A percentile compares a stretch with the other conserved stretches of the same genome.
These are phyloP conservation scores for Pangasius larnaudii DNA, from an alignment of 2,797 vertebrate species.

Conservation along the genomic window DNA sequence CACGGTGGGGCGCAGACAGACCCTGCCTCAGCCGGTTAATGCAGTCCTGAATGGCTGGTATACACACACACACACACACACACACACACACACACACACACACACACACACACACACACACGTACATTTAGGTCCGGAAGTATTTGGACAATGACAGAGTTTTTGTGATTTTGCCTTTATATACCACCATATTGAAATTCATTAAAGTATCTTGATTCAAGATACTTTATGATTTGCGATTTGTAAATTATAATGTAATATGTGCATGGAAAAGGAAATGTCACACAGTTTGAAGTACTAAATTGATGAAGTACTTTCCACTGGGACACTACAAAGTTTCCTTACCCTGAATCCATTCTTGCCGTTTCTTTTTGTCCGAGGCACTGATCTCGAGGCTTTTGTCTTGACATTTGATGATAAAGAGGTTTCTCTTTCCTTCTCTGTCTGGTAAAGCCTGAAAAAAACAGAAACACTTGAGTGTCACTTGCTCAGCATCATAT, in stretches of 20 bases:
- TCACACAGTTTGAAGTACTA: background rate
- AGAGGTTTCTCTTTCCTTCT: slow-evolving; percentile 95
- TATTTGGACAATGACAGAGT: too few species aligned
- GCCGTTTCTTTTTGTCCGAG: slow-evolving; percentile 96
- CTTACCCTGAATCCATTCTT: slow-evolving; percentile 97
- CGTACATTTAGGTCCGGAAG: too few species aligned
- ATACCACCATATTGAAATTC: too few species aligned
- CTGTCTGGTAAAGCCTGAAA: slow-evolving; percentile 88
- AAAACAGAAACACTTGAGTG: background rate
- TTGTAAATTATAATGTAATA: background rate
- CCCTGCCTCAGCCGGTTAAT: slow-evolving; percentile 81
- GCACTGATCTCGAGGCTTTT: slow-evolving; percentile 96
- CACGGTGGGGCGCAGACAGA: slow-evolving; percentile 84
- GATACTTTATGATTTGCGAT: too few species aligned
- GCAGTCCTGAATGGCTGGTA: slow-evolving; percentile 87
- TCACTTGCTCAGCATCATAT: background rate
- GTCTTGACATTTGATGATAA: slow-evolving; percentile 87
- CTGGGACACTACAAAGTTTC: background rate
- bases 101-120: slow-evolving; percentile 5
- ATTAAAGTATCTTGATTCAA: too few species aligned
- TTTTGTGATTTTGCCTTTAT: too few species aligned
- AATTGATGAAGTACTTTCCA: background rate
- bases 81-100: too few species aligned
- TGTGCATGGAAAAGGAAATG: background rate
- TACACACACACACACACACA: slow-evolving; percentile 9